Conservation (phyloP, 2,888 invertebrate species). For the Drosophila austrosaltans region DNA sequence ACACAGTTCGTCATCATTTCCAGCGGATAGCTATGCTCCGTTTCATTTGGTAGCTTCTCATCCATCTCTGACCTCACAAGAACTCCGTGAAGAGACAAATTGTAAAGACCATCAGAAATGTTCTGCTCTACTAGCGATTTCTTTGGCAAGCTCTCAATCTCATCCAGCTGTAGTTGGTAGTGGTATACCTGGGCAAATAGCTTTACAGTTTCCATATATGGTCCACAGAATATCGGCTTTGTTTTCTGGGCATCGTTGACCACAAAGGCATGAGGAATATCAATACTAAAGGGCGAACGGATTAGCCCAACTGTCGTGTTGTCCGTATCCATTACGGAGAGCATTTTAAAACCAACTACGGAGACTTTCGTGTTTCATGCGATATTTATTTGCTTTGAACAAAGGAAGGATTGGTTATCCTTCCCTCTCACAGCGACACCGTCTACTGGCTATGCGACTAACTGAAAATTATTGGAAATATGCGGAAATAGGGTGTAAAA, state of each 20-base stretch:
- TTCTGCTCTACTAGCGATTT: slow-evolving; percentile 42
- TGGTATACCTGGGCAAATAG: slow-evolving; percentile 61
- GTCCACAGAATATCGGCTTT: slow-evolving; percentile 47
- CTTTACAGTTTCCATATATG: slow-evolving; percentile 59
- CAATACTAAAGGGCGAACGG: slow-evolving; percentile 57
- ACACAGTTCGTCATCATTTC: slow-evolving; percentile 74
- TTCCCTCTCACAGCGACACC: background rate
- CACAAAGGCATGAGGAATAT: slow-evolving; percentile 68
- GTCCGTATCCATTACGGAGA: slow-evolving; percentile 24
- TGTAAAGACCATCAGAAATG: slow-evolving; percentile 58
- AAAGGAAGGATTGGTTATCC: background rate
- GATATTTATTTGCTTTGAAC: slow-evolving; percentile 39
- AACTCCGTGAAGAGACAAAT: slow-evolving; percentile 67
- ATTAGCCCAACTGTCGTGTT: slow-evolving; percentile 21
- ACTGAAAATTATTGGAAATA: slow-evolving; percentile 47
- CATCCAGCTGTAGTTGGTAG: slow-evolving; percentile 60
- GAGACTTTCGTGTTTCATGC: slow-evolving; percentile 22
- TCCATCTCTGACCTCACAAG: slow-evolving; percentile 29
- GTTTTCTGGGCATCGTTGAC: slow-evolving; percentile 36
- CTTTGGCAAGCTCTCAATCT: slow-evolving; percentile 45
- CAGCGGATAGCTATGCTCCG: slow-evolving; percentile 74
- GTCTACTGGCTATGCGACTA: background rate
- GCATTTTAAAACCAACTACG: slow-evolving; percentile 52
- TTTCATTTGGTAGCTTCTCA: slow-evolving; percentile 1
- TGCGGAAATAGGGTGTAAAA: slow-evolving; percentile 41